These are phyloP conservation scores for Aphaenogaster rudis DNA, from an alignment of 1,140 invertebrate species.

Conservation along the genomic window DNA sequence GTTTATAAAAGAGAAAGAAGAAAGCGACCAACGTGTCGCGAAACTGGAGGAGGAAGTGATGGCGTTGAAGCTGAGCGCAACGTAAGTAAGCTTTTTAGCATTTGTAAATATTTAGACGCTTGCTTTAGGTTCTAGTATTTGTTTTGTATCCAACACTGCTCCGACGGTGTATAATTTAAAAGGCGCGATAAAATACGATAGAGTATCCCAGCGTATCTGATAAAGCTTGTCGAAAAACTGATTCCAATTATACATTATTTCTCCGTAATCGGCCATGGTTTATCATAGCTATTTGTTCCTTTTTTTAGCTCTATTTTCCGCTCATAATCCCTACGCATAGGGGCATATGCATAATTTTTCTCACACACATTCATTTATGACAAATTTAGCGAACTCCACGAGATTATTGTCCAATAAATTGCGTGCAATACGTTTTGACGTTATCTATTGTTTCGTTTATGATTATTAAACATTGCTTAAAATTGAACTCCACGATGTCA, in stretches of 20 bases:
- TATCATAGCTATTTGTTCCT: conserved; percentile 10
- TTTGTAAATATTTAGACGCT: conserved; percentile 59
- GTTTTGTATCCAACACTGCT: conserved; percentile 25
- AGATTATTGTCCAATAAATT: background rate
- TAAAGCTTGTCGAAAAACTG: conserved; percentile 3
- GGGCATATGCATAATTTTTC: background rate
- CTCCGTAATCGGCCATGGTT: background rate
- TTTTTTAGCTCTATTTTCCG: background rate
- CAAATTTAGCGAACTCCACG: background rate
- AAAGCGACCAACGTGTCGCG: conserved; percentile 80
- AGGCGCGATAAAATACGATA: conserved; percentile 5
- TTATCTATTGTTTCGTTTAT: background rate
- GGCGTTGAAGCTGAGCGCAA: conserved; percentile 79
- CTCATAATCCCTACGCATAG: conserved; percentile 12
- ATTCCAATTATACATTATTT: conserved; percentile 15
- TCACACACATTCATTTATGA: background rate
- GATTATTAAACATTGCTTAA: conserved; percentile 18
- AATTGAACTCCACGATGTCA: background rate
- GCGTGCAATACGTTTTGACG: background rate
- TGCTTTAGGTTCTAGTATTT: conserved; percentile 37
- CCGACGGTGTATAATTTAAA: conserved; percentile 20
- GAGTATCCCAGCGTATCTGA: background rate
- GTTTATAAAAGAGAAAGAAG: conserved; percentile 79
- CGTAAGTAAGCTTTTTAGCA: conserved; percentile 80
- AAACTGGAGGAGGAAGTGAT: conserved; percentile 83